Evolutionary conservation across 2,113 vertebrate species (phyloP).

Genomic region (Carassius auratus): DNA sequence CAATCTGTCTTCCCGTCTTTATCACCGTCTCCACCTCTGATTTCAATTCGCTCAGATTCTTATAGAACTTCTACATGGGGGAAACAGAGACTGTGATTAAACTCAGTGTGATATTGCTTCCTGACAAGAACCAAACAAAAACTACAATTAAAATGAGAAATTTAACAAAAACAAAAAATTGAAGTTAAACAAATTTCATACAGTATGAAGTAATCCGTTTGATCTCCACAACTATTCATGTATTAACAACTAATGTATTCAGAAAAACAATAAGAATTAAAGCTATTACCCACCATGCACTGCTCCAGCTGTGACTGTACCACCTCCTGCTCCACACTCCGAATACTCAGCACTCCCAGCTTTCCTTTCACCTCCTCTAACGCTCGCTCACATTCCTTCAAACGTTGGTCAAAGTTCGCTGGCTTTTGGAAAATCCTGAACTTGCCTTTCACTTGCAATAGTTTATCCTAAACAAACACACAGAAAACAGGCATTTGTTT

Average conservation of each 20-base stretch:
- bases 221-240: background rate
- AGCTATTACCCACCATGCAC: constrained; percentile 86
- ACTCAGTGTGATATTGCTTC: background rate
- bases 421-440: constrained; percentile 97
- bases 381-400: constrained; percentile 87
- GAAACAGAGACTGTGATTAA: background rate
- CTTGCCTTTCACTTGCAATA: constrained; percentile 88
- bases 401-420: constrained; percentile 91
- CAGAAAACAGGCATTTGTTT: background rate
- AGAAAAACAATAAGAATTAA: background rate
- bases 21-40: constrained; percentile 97
- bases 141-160: background rate
- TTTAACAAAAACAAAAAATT: background rate
- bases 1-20: constrained; percentile 88
- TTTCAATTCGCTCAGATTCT: constrained; percentile 95
- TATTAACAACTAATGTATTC: background rate
- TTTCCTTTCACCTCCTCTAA: constrained; percentile 88
- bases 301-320: constrained; percentile 94
- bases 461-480: constrained; percentile 81
- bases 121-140: background rate
- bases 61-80: constrained; percentile 89
- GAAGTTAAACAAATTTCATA: background rate
- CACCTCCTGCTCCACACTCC: constrained; percentile 93
- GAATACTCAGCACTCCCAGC: constrained; percentile 83
- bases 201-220: background rate